Conservation (phyloP, 2,113 vertebrate species). For the Labeo catla region DNA sequence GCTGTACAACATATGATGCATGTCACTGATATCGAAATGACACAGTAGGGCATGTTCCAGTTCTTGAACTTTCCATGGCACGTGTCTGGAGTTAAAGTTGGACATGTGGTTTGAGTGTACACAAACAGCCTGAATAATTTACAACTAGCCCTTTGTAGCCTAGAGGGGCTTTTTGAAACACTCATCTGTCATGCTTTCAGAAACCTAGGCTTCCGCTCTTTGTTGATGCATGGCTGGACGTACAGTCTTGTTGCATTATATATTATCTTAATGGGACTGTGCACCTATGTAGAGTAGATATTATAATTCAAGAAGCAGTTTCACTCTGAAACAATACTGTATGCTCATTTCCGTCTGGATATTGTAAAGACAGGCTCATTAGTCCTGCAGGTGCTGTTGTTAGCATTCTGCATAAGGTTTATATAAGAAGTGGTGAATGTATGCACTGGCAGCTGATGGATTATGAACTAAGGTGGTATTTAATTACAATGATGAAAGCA, state of each 20-base stretch:
- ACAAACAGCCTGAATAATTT: constrained; percentile 56
- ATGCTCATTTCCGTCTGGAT: background rate
- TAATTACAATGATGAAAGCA: background rate
- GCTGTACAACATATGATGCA: background rate
- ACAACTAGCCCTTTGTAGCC: constrained; percentile 45
- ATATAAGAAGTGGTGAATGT: background rate
- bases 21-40: background rate
- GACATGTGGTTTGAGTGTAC: constrained; percentile 31
- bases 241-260: constrained; percentile 20
- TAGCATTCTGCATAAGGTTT: background rate
- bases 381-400: background rate
- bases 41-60: background rate
- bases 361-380: constrained; percentile 1
- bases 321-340: background rate
- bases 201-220: constrained; percentile 8
- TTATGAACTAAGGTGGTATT: background rate
- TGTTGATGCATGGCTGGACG: background rate
- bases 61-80: background rate
- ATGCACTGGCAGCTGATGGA: background rate
- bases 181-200: constrained; percentile 54
- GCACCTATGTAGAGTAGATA: background rate
- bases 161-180: constrained; percentile 49
- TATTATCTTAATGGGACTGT: constrained; percentile 18
- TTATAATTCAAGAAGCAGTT: background rate
- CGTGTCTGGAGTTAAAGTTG: constrained; percentile 1